phyloP scores from a whole-genome alignment of 2,113 vertebrate genomes.

The Psilopsiagon aymara region DNA sequence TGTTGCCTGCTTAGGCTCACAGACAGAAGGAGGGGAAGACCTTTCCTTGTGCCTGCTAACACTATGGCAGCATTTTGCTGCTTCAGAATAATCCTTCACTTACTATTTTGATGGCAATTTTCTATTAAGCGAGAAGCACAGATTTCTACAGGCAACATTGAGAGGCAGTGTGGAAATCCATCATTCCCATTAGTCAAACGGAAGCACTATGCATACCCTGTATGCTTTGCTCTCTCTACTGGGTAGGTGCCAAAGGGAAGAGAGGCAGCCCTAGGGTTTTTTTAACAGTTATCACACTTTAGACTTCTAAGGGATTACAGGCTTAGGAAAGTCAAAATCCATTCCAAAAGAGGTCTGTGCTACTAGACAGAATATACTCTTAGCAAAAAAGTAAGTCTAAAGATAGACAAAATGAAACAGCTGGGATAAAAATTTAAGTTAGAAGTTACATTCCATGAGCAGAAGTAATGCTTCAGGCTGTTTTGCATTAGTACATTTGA shows the following conservation, averaged over 20 bases:
- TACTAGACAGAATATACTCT: not conserved
- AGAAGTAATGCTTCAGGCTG: conserved; percentile 39
- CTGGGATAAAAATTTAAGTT: not conserved
- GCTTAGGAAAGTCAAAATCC: not conserved
- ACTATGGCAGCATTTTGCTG: not conserved
- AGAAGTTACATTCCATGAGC: not conserved
- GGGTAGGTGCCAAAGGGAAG: accelerated
- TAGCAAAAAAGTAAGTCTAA: not conserved
- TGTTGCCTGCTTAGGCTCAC: not conserved
- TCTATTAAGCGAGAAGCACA: accelerated
- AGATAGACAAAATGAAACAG: not conserved
- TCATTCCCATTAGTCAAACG: accelerated
- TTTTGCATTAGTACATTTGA: conserved; percentile 42
- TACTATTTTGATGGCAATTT: not conserved
- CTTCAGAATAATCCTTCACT: not conserved
- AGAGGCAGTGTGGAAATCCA: not conserved
- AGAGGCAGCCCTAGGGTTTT: not conserved
- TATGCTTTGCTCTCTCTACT: not conserved
- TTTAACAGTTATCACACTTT: not conserved
- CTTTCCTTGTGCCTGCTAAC: accelerated
- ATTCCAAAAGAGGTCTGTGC: not conserved
- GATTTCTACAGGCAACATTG: accelerated
- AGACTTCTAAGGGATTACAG: not conserved
- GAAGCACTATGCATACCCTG: not conserved
- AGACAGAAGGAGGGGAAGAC: not conserved